Percentiles rank a stretch among this genome's conserved stretches.
phyloP scores from a whole-genome alignment of 2,888 invertebrate species.

The Drosophila planitibia region DNA sequence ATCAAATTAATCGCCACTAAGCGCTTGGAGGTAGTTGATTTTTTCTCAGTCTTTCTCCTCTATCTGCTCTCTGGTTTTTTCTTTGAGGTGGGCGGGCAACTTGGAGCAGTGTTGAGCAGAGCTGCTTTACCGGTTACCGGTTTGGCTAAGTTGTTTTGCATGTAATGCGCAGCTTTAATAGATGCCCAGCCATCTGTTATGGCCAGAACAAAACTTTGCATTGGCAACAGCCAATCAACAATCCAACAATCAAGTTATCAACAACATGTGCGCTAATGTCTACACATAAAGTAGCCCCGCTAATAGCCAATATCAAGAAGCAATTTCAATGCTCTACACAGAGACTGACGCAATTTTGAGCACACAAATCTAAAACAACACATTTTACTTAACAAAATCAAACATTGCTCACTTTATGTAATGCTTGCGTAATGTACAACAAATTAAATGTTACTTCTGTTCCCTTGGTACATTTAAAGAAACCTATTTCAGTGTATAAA shows the following conservation, averaged over 20 bases:
- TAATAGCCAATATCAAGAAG: background rate
- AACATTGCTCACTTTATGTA: background rate
- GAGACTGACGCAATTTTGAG: background rate
- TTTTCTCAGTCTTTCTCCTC: constrained; percentile 11
- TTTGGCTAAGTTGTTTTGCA: constrained; percentile 65
- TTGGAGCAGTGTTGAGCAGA: constrained; percentile 17
- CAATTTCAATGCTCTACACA: constrained; percentile 10
- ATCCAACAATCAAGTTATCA: constrained; percentile 14
- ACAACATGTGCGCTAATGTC: constrained; percentile 38
- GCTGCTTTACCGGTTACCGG: constrained; percentile 52
- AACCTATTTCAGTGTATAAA: constrained; percentile 10
- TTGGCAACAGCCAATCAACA: constrained; percentile 24
- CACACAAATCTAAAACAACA: background rate
- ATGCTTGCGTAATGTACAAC: background rate
- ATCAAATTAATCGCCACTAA: constrained; percentile 66
- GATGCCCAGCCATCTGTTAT: constrained; percentile 45
- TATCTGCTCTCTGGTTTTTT: background rate
- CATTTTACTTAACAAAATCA: background rate
- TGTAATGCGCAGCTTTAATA: constrained; percentile 61
- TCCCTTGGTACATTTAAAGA: background rate
- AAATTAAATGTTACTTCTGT: background rate
- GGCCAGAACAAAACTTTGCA: constrained; percentile 40
- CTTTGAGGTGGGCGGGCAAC: constrained; percentile 45
- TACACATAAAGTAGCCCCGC: background rate
- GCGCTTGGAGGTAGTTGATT: constrained; percentile 26